Evolutionary conservation across 2,797 vertebrate genomes (phyloP).

Genomic region (Carcharodon carcharias): DNA sequence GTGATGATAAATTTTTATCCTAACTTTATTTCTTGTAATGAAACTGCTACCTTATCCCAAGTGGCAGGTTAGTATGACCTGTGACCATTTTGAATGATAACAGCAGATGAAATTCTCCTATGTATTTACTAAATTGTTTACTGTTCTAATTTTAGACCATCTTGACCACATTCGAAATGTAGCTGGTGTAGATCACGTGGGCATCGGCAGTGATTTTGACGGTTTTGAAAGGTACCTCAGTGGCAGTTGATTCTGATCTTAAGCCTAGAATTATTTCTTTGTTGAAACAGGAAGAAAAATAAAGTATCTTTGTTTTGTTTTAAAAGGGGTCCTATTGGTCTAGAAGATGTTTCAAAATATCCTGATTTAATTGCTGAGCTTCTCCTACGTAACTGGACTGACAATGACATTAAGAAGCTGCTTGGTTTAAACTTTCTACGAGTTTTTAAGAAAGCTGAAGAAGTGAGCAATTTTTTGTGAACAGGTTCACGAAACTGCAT

Average conservation of each 20-base stretch:
- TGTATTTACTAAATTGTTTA: background rate
- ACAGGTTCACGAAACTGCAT: background rate
- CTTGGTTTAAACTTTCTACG: constrained; percentile 37
- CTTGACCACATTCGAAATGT: constrained; percentile 34
- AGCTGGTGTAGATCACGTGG: constrained; percentile 28
- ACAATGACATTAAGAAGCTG: background rate
- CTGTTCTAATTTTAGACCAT: constrained; percentile 23
- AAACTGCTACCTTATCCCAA: constrained; percentile 27
- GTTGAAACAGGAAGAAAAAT: background rate
- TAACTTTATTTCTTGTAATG: constrained; percentile 18
- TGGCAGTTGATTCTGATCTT: background rate
- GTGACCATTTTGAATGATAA: background rate
- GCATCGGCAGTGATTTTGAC: constrained; percentile 36
- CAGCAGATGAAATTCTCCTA: too few species aligned
- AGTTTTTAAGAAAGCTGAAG: constrained; percentile 35
- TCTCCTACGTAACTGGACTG: constrained; percentile 33
- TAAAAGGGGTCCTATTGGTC: constrained; percentile 19
- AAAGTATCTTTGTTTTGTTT: background rate
- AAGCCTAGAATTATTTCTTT: background rate
- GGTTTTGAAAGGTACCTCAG: constrained; percentile 4
- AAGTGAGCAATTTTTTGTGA: background rate
- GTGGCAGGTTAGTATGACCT: constrained; percentile 36
- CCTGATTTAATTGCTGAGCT: constrained; percentile 29
- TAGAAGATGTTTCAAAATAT: constrained; percentile 39
- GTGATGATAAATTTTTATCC: constrained; percentile 38